Base-by-base conservation (phyloP, 53 echinoderm and acorn worm species). In the Astropecten irregularis region DNA sequence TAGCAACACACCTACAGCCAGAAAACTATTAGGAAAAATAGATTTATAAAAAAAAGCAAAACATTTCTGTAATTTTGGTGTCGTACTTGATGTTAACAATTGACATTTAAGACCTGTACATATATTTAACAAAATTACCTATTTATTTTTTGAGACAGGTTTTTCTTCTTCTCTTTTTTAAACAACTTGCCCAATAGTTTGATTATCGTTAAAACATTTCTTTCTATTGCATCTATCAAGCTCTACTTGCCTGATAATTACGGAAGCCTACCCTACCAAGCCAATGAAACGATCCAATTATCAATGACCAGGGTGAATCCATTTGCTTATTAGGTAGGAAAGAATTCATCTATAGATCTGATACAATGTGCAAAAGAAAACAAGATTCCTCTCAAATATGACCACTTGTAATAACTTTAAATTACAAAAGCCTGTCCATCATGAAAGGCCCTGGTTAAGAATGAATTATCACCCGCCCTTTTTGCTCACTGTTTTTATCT, bases 331-430 rank as follows among this genome's bases (percentile, higher is more conserved):
- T 39, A 31, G 28, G 13, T 44, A 23, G 23, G 21, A 4, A 9
- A n/a, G n/a, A n/a, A 22, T 23, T 67, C 1, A 9, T 68, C 47
- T 8, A 64, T 46, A 44, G 25, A 68, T 3, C 28, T 68, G 46
- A 68, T 68, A 68, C 30, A 68, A 44, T 68, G 9, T 68, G 47
- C 68, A 68, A 22, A 65, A 21, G 65, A 36, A 65, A 65, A 65
- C 19, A 35, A n/a, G 19, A 36, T 36, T 65, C 29, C n/a, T 64
- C 65, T 37, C 40, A 66, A 40, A 30, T 68, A 64, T 64, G 33
- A 67, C 40, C 67, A 67, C 26, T n/a, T n/a, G n/a, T 9, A 67
- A 27, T 28, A 44, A 3, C 68, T 46, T 23, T 47, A 68, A 47
- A 25, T 68, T 68, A 44, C 68, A 68, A 47, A 15, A 54, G 54